Evolutionary conservation across 30 jellyfish, hydroid and myxozoan species (phyloP).

Genomic region (Turritopsis rubra): DNA sequence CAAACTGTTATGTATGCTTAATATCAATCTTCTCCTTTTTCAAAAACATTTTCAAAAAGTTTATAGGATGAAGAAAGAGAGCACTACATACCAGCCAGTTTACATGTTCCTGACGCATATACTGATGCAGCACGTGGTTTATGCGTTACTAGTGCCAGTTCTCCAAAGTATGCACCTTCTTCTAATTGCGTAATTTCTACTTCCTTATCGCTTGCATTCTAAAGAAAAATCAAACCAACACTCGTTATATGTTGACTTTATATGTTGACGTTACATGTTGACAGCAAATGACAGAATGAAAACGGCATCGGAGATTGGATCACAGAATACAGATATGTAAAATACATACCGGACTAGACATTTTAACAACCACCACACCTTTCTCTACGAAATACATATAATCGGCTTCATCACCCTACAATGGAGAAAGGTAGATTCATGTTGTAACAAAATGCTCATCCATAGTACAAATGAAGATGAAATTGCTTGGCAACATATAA

Average conservation of each 20-base stretch:
- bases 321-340: too few species aligned
- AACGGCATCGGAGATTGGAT: too few species aligned
- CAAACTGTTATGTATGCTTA: too few species aligned
- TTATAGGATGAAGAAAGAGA: too few species aligned
- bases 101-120: conserved; percentile 70
- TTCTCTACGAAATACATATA: conserved; percentile 82
- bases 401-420: conserved; percentile 90
- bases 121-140: conserved; percentile 99
- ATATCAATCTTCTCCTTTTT: too few species aligned
- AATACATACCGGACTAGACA: conserved; percentile 79
- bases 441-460: too few species aligned
- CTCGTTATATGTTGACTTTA: background rate
- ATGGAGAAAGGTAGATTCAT: too few species aligned
- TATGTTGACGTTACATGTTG: too few species aligned
- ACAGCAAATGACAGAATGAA: too few species aligned
- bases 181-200: conserved; percentile 75
- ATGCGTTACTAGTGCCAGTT: conserved; percentile 96
- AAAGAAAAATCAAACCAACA: background rate
- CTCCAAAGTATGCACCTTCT: conserved; percentile 94
- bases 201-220: conserved; percentile 35
- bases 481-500: background rate
- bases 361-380: conserved; percentile 83
- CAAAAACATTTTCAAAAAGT: too few species aligned
- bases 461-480: background rate
- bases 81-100: conserved; percentile 77